Evolutionary conservation across 2,888 invertebrate genomes (phyloP), one percentile per base, ranked within the genome.

Genomic region (Nomada hirtipes): DNA sequence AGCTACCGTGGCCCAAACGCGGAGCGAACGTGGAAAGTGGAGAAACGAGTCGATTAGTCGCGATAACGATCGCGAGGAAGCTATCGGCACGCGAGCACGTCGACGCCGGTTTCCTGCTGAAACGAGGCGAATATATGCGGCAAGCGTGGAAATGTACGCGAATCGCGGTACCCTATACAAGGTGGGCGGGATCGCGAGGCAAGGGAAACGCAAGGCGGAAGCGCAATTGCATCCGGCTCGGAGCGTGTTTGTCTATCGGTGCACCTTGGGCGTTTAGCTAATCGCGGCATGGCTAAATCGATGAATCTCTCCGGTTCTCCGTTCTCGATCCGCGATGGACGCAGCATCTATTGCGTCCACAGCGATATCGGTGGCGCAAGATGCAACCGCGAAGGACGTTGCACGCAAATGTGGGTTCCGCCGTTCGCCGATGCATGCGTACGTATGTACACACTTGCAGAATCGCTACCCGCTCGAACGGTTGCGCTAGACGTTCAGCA

Each of bases 11-110:
- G 20, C 60, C 1, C 2, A 29, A 36, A 7, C 60, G 18, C 23
- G 18, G 4, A 18, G 11, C 13, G 11, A 44, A 36, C 59, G 44
- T 20, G 64, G 13, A 64, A 42, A 29, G 29, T 42, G 9, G 52
- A 23, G 53, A 59, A 61, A 67, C 65, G 36, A 36, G 60, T 23
- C 65, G 67, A 18, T 76, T 26, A 47, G 29, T 10, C 10, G 18
- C 42, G 81, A 79, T 65, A 71, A 78, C 26, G 71, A 77, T 79
- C 79, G 76, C 76, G 76, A 64, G 63, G 42, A 65, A 57, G 15
- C 47, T 55, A 71, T 78, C 79, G 61, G 67, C 71, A 72, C 72
- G 79, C 77, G 79, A 77, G 55, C 77, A 29, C 61, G 79, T 82
- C 73, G 69, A 70, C 74, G 65, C 72, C 42, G 23, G 44, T 50